phyloP scores from a whole-genome alignment of 2,113 vertebrate genomes.

The Cathartes aura region DNA sequence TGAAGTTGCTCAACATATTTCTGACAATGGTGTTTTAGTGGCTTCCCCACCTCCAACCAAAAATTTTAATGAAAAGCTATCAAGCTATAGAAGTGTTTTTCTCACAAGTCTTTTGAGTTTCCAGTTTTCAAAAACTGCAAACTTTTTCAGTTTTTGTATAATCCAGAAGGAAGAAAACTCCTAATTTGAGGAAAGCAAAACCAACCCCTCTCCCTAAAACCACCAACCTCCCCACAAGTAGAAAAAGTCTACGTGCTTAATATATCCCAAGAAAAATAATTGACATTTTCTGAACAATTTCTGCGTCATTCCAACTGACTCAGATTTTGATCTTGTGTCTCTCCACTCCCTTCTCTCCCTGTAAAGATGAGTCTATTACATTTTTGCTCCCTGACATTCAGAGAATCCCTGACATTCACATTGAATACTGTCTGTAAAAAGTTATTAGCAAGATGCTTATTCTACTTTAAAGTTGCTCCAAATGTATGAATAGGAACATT shows the following conservation, averaged over 20 bases:
- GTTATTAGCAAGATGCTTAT: not conserved
- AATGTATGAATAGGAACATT: not conserved
- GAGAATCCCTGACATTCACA: not conserved
- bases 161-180: not conserved
- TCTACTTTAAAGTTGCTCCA: not conserved
- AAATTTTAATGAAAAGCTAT: not conserved
- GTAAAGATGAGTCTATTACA: not conserved
- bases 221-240: accelerated
- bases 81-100: not conserved
- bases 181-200: not conserved
- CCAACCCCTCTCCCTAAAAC: not conserved
- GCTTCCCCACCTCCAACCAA: not conserved
- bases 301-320: not conserved
- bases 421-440: not conserved
- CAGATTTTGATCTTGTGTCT: not conserved
- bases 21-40: not conserved
- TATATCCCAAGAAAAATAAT: not conserved
- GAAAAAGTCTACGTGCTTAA: not conserved
- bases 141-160: not conserved
- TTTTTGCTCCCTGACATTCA: not conserved
- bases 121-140: not conserved
- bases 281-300: not conserved
- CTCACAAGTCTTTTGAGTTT: not conserved
- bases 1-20: not conserved
- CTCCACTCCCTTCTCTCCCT: not conserved